These are phyloP conservation scores for Pomatorhinus ruficollis DNA, from an alignment of 2,113 vertebrate species.

Conservation along the genomic window DNA sequence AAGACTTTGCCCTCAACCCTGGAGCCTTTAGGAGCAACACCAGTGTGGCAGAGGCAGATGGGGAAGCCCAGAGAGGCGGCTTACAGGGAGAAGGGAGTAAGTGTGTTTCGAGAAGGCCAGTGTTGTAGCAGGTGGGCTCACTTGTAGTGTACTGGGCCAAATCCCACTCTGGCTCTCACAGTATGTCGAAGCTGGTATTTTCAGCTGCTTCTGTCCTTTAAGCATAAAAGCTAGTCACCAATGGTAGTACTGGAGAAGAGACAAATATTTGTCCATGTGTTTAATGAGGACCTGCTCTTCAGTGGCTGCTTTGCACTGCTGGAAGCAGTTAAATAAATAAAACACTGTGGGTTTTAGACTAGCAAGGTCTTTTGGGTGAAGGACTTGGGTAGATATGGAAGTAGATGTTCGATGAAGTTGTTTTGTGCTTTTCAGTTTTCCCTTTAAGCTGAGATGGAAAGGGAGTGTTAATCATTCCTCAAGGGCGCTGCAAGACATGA, in stretches of 20 bases:
- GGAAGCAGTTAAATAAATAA: not conserved
- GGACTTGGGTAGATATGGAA: not conserved
- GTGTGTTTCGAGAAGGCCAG: not conserved
- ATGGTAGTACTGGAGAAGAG: not conserved
- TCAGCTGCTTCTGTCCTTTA: not conserved
- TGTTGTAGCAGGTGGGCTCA: not conserved
- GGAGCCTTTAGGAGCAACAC: not conserved
- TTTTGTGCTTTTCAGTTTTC: not conserved
- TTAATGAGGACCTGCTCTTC: not conserved
- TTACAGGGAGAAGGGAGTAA: accelerated
- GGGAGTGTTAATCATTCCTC: not conserved
- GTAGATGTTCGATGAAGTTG: not conserved
- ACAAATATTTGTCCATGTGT: not conserved
- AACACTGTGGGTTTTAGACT: not conserved
- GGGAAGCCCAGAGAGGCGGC: not conserved
- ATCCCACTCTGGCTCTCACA: not conserved
- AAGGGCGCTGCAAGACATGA: not conserved
- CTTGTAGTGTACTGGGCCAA: not conserved
- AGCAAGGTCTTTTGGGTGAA: not conserved
- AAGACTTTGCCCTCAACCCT: not conserved
- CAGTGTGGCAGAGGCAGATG: not conserved
- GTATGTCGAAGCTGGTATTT: not conserved
- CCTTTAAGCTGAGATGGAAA: not conserved
- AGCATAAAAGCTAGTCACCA: not conserved
- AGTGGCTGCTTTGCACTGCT: not conserved